Evolutionary conservation across 2,113 vertebrate species (phyloP).

Genomic region (Heliornis fulica): DNA sequence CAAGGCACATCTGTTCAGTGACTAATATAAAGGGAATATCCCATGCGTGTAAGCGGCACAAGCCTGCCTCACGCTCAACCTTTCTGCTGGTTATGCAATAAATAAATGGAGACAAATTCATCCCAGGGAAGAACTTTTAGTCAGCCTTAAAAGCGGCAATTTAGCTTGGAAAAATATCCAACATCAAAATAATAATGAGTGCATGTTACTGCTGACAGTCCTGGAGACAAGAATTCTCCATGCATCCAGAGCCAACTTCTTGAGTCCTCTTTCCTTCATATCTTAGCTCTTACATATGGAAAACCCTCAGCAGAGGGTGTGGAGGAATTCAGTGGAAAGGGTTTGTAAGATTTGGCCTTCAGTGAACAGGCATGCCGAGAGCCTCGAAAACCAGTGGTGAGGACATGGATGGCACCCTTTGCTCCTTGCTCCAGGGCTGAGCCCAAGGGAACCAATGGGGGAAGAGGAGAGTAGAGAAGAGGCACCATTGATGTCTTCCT

Average conservation of each 20-base stretch:
- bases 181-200: neutral
- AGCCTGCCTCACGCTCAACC: slow-evolving; percentile 3
- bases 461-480: neutral
- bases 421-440: neutral
- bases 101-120: neutral
- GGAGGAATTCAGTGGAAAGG: neutral
- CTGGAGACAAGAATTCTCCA: neutral
- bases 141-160: neutral
- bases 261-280: neutral
- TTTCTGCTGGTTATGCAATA: slow-evolving; percentile 40
- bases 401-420: neutral
- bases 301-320: neutral
- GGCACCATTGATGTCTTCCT: fast-evolving
- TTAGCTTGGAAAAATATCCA: neutral
- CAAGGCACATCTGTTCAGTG: slow-evolving; percentile 55
- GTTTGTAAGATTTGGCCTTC: neutral
- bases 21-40: slow-evolving; percentile 41
- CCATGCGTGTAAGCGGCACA: slow-evolving; percentile 13
- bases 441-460: fast-evolving
- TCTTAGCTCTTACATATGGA: neutral
- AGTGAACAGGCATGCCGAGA: neutral
- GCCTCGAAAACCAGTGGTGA: fast-evolving
- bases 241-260: neutral
- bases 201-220: neutral
- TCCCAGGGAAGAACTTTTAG: slow-evolving; percentile 16